phyloP scores from a whole-genome alignment of 1,140 invertebrate genomes.

The Drosophila parabipectinata region DNA sequence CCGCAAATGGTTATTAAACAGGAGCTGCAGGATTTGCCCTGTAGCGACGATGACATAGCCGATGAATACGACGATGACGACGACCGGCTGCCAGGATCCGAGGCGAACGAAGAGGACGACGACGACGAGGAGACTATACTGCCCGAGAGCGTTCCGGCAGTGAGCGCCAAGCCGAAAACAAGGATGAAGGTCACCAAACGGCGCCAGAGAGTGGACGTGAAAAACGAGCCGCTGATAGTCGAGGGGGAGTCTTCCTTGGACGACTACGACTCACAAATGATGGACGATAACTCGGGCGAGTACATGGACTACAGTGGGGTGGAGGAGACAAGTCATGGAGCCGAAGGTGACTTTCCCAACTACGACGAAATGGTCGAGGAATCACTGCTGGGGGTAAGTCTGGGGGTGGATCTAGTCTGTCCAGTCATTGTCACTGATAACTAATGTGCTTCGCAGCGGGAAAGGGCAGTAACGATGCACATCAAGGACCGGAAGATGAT shows the following conservation, averaged over 20 bases:
- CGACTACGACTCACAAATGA: conserved; percentile 60
- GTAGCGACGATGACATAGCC: conserved; percentile 47
- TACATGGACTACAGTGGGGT: conserved; percentile 56
- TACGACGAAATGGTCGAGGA: conserved; percentile 82
- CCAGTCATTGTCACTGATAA: no score
- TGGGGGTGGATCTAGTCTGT: no score
- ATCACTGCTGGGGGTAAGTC: conserved; percentile 57
- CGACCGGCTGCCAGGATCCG: conserved; percentile 18
- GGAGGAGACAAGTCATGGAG: conserved; percentile 37
- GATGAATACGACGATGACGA: conserved; percentile 38
- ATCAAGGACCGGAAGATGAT: conserved; percentile 83
- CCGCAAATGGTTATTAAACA: conserved; percentile 82
- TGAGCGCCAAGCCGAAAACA: conserved; percentile 28
- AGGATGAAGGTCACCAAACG: conserved; percentile 47
- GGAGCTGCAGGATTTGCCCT: conserved; percentile 64
- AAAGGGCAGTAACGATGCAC: conserved; percentile 72
- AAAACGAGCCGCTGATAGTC: conserved; percentile 38
- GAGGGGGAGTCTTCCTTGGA: conserved; percentile 63
- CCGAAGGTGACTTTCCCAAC: conserved; percentile 53
- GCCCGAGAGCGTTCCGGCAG: conserved; percentile 49
- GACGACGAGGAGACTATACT: conserved; percentile 60
- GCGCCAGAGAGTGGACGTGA: conserved; percentile 36
- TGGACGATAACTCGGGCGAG: conserved; percentile 57
- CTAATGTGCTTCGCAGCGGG: conserved; percentile 32
- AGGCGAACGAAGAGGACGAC: conserved; percentile 30